Evolutionary conservation across 2,113 vertebrate species (phyloP), one percentile per base, ranked within the genome.

Genomic region (Podiceps cristatus): DNA sequence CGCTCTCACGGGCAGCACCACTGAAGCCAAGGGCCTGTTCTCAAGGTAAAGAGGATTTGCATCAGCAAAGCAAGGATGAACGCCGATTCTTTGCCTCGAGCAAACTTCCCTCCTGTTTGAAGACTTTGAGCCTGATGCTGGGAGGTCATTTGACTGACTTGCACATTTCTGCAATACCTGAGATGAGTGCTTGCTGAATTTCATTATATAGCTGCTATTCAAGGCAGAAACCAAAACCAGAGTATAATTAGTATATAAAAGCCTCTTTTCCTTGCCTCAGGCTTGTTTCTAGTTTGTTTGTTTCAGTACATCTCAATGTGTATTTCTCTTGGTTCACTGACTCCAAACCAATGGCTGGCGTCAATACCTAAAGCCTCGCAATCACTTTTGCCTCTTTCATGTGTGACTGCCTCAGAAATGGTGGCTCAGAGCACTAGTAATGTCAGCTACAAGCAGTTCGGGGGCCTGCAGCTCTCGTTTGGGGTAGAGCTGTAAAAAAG

Each of bases 261-360:
- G 68, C 86, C 75, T 94, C 35, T 94, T 68, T 78, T 96, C 92
- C 96, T 96, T 93, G 95, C 86, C 94, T 93, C 68, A 45, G 74
- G 86, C 84, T 60, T 96, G 75, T 81, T 98, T 95, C 73, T 95
- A 53, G 93, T 96, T 81, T 92, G 71, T 96, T 97, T 71, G 91
- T 97, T 96, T 96, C 95, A 86, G 89, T 90, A 91, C 66, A 66
- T 96, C 85, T 94, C 80, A 91, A 67, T 74, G 77, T 95, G 97
- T 97, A 67, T 91, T 94, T 97, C 49, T 96, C 40, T 86, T 89
- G 92, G 91, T 94, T 86, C 85, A 29, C 67, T 97, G 95, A 93
- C 80, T 92, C 89, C 71, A 95, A 96, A 94, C 86, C 86, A 95
- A 79, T 91, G 89, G 92, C 82, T 96, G 73, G 89, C 91, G 91